A percentile compares a stretch with the other conserved stretches of the same genome.
phyloP scores from a whole-genome alignment of 2,888 invertebrate species.

The Apamea monoglypha region DNA sequence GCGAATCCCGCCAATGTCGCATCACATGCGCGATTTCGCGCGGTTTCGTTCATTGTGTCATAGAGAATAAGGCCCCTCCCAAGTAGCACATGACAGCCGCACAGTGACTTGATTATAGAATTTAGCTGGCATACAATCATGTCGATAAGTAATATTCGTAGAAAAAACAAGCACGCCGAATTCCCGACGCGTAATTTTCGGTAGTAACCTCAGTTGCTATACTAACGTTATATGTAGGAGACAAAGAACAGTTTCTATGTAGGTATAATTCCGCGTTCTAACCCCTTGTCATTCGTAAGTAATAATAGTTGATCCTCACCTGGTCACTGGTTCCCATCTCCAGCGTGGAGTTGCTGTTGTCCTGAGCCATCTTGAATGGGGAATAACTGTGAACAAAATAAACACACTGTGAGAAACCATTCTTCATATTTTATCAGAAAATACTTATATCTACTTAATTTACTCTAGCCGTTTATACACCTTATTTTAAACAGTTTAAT shows the following conservation, averaged over 20 bases:
- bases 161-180: neutral
- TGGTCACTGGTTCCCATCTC: conserved; percentile 89
- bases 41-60: no score
- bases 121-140: neutral
- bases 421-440: neutral
- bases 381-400: conserved; percentile 66
- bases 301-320: conserved; percentile 68
- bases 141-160: neutral
- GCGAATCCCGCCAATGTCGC: no score
- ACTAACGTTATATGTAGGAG: neutral
- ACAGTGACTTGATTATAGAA: no score
- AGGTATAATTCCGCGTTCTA: neutral
- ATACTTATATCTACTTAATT: neutral
- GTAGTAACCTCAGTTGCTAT: no score
- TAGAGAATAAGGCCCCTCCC: no score
- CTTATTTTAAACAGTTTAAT: no score
- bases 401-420: neutral
- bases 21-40: no score
- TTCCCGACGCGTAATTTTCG: neutral
- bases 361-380: conserved; percentile 81
- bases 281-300: neutral
- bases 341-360: conserved; percentile 89
- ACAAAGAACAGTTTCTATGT: neutral
- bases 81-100: no score
- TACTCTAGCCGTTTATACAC: neutral